These are phyloP conservation scores for Thamnophis sirtalis DNA, from an alignment of 2,113 vertebrate species.

Conservation along the genomic window DNA sequence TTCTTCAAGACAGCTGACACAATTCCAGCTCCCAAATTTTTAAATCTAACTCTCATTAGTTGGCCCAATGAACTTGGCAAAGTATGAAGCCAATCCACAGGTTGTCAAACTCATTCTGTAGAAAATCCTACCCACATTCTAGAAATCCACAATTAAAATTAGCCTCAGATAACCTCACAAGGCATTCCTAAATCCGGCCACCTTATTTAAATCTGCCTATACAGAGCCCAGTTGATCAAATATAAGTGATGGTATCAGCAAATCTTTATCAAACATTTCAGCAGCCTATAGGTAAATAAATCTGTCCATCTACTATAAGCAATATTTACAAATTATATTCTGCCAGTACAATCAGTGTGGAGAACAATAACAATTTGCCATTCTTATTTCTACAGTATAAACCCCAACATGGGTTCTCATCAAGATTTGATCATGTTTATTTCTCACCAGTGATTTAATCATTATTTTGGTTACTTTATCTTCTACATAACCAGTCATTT, in stretches of 20 bases:
- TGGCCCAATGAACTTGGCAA: not conserved
- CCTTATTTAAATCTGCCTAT: not conserved
- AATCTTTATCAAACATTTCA: not conserved
- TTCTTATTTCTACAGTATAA: not conserved
- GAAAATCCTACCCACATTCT: not conserved
- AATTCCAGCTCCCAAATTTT: not conserved
- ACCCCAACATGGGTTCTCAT: not conserved
- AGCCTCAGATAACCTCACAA: not conserved
- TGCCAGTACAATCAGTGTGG: not conserved
- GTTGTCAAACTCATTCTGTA: not conserved
- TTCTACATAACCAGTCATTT: not conserved
- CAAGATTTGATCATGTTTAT: not conserved
- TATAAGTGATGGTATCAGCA: not conserved
- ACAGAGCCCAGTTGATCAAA: not conserved
- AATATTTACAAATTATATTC: not conserved
- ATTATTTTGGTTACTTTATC: not conserved
- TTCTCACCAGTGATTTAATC: not conserved
- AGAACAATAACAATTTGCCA: not conserved
- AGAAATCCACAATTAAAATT: not conserved
- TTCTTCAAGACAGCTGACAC: not conserved
- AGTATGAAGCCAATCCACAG: not conserved
- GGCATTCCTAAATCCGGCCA: not conserved
- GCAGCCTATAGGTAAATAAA: not conserved
- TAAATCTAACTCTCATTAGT: not conserved
- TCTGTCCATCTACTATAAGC: not conserved